These are phyloP conservation scores for Onthophagus taurus DNA, from an alignment of 1,140 invertebrate genomes.

Conservation along the genomic window DNA sequence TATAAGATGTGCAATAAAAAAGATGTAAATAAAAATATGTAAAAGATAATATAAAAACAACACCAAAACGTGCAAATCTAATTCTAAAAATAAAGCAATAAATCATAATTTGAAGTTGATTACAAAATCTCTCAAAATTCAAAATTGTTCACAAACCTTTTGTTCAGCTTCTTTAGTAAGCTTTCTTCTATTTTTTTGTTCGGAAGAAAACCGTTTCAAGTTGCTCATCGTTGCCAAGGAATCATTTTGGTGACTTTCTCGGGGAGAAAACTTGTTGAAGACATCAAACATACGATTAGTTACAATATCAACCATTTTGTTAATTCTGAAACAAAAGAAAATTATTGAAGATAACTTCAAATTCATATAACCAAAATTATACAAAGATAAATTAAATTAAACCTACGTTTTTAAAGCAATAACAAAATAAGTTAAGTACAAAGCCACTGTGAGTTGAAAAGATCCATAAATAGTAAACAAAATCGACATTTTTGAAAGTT, in stretches of 20 bases:
- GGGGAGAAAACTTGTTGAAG: constrained; percentile 43
- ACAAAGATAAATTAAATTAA: constrained; percentile 11
- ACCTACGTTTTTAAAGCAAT: constrained; percentile 12
- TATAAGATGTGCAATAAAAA: too few species aligned
- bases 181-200: constrained; percentile 29
- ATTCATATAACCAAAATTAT: background rate
- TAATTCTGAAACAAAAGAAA: constrained; percentile 39
- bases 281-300: constrained; percentile 46
- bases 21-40: too few species aligned
- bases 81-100: too few species aligned
- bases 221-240: constrained; percentile 32
- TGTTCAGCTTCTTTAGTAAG: constrained; percentile 12
- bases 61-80: too few species aligned
- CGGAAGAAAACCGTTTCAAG: constrained; percentile 36
- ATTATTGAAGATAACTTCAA: background rate
- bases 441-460: constrained; percentile 26
- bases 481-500: background rate
- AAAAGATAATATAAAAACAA: too few species aligned
- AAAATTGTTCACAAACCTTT: constrained; percentile 16
- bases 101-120: background rate
- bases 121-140: too few species aligned
- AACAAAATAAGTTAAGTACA: constrained; percentile 29
- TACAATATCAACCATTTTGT: constrained; percentile 50
- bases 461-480: constrained; percentile 23
- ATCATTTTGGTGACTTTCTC: constrained; percentile 33